These are phyloP conservation scores for Nymphicus hollandicus DNA, from an alignment of 2,113 vertebrate genomes.

Conservation along the genomic window DNA sequence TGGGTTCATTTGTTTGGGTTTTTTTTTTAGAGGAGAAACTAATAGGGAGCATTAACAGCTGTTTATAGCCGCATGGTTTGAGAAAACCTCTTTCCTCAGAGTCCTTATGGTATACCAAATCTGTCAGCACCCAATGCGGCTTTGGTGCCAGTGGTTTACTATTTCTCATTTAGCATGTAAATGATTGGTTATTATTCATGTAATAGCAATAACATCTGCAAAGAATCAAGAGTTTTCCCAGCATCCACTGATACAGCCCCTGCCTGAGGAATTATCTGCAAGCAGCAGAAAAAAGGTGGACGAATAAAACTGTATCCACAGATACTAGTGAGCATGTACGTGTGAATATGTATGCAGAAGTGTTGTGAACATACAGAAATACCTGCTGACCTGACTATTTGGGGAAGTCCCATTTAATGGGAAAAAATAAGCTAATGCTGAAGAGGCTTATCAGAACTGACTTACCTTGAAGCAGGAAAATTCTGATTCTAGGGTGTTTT, in stretches of 20 bases:
- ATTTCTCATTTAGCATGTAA: not conserved
- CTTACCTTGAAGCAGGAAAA: not conserved
- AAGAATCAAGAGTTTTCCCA: not conserved
- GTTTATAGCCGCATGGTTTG: not conserved
- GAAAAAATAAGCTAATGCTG: not conserved
- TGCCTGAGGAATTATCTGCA: not conserved
- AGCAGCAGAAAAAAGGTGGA: not conserved
- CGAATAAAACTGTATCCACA: not conserved
- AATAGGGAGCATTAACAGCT: rapidly evolving
- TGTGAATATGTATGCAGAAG: rapidly evolving
- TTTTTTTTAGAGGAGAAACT: not conserved
- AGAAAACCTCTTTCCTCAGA: not conserved
- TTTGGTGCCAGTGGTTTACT: not conserved
- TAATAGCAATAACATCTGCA: not conserved
- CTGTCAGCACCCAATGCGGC: not conserved
- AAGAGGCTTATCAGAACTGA: not conserved
- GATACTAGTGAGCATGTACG: not conserved
- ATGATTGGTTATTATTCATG: not conserved
- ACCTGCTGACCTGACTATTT: not conserved
- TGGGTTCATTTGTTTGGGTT: rapidly evolving
- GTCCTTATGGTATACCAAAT: not conserved
- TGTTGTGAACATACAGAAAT: not conserved
- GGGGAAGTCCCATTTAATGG: not conserved
- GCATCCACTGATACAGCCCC: not conserved
- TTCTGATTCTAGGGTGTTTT: not conserved